Evolutionary conservation across 2,888 invertebrate species (phyloP), one percentile per base, ranked within the genome.

Genomic region (Trichopoda pennipes): DNA sequence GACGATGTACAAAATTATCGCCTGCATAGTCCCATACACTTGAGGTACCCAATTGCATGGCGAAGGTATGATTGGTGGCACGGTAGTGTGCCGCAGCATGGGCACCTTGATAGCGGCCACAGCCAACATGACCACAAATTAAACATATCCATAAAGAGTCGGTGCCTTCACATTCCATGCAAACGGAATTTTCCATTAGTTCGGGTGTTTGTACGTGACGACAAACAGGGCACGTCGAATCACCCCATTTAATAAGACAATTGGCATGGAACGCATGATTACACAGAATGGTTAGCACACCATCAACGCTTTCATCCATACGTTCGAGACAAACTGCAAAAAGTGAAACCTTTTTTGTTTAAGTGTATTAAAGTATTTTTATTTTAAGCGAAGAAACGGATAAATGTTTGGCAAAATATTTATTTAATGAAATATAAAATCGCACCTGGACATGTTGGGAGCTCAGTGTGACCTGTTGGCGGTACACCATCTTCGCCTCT

Each of bases 1-100:
- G 92, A 16, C 99, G 94, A 91, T 97, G 96, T 9, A 97, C 96
- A 89, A 96, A 97, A 90, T 96, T 95, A 89, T 96, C 95, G 86
- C 99, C 99, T 68, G 98, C 98, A 90, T 99, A 99, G 90, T 99
- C 99, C 99, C 99, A 99, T 0, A 99, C 99, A 66, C 98, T 93
- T 88, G 98, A 98, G 56, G 97, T 98, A 1, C 98, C 99, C 77
- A 99, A 92, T 90, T 99, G 98, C 93, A 99, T 94, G 7, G 99
- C 97, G 89, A 98, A 99, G 19, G 98, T 98, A 91, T 99, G 99
- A 86, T 98, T 97, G 0, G 99, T 98, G 75, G 96, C 96, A 75
- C 96, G 93, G 91, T 97, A 99, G 90, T 99, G 99, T 81, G 97
- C 96, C 58, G 97, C 97, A 0, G 99, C 99, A 91, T 99, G 99